A percentile compares a stretch with the other conserved stretches of the same genome.
Conservation (phyloP, 2,797 vertebrate genomes). For the Huso huso region DNA sequence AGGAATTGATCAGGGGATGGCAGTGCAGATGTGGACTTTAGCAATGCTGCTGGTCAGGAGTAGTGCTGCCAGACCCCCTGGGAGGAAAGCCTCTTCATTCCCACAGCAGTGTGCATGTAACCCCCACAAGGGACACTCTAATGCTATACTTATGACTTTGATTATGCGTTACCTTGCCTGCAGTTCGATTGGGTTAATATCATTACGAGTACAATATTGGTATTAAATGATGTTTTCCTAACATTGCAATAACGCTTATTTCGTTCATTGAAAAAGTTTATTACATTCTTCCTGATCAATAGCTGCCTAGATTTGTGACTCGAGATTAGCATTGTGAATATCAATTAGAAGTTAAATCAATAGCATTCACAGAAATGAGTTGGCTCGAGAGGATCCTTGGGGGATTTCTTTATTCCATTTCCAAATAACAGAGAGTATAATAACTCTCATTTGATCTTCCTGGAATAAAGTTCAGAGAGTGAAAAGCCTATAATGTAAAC, state of each 20-base stretch:
- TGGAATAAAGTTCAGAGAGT: constrained; percentile 42
- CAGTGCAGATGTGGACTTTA: no score
- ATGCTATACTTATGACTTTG: constrained; percentile 50
- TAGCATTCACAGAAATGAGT: constrained; percentile 81
- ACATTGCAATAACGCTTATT: constrained; percentile 85
- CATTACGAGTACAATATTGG: constrained; percentile 81
- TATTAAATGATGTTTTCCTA: constrained; percentile 86
- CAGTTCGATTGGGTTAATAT: constrained; percentile 76
- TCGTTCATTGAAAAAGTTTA: constrained; percentile 82
- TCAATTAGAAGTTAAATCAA: constrained; percentile 85
- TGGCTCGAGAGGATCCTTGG: constrained; percentile 64
- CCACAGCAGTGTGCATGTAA: constrained; percentile 21
- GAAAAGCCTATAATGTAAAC: constrained; percentile 46
- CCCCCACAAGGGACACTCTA: constrained; percentile 30
- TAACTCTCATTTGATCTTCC: constrained; percentile 59
- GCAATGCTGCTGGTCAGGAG: no score
- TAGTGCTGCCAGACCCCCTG: constrained; percentile 27
- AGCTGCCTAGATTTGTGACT: constrained; percentile 80
- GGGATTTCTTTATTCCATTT: constrained; percentile 18
- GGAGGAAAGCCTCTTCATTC: constrained; percentile 42
- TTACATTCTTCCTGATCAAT: constrained; percentile 85
- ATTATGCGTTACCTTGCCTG: constrained; percentile 55
- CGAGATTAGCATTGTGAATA: constrained; percentile 90
- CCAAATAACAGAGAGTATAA: constrained; percentile 31
- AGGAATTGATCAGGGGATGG: no score